A percentile compares a stretch with the other conserved stretches of the same genome.
phyloP scores from a whole-genome alignment of 1,140 invertebrate species.

The Rhyacophila brunnea region DNA sequence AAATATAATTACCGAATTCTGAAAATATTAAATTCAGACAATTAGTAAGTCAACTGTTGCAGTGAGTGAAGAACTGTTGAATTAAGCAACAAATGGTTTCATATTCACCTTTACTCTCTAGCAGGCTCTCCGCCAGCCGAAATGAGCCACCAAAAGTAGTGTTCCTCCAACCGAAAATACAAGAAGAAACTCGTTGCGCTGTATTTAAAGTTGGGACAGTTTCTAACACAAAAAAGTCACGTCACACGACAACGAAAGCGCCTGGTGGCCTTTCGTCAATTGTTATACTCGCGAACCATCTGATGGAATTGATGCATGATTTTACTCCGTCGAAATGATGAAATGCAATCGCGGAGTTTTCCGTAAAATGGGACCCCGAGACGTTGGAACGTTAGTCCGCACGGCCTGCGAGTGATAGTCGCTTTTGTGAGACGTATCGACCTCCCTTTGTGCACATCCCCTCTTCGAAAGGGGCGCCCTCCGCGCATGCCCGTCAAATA shows the following conservation, averaged over 20 bases:
- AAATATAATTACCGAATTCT: too few species aligned
- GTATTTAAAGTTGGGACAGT: too few species aligned
- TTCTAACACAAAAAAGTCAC: too few species aligned
- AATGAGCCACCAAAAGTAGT: background rate
- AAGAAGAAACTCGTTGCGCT: too few species aligned
- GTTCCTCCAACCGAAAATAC: too few species aligned
- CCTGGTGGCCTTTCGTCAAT: too few species aligned
- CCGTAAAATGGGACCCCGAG: background rate
- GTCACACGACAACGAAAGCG: too few species aligned
- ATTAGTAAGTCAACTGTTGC: slow-evolving; percentile 21
- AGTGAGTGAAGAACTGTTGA: slow-evolving; percentile 17
- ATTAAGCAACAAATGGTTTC: slow-evolving; percentile 19
- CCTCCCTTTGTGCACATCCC: slow-evolving; percentile 7
- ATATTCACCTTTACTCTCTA: background rate
- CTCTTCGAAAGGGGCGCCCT: background rate
- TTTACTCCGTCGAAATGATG: background rate
- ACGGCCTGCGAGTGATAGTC: background rate
- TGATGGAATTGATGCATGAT: too few species aligned
- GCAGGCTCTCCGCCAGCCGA: background rate
- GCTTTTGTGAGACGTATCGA: slow-evolving; percentile 15
- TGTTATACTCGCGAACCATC: too few species aligned
- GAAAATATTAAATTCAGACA: too few species aligned
- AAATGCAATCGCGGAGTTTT: slow-evolving; percentile 7
- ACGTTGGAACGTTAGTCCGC: too few species aligned
- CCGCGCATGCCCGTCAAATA: slow-evolving; percentile 11